Conservation (phyloP, 2,113 vertebrate genomes). For the Triplophysa rosa region DNA sequence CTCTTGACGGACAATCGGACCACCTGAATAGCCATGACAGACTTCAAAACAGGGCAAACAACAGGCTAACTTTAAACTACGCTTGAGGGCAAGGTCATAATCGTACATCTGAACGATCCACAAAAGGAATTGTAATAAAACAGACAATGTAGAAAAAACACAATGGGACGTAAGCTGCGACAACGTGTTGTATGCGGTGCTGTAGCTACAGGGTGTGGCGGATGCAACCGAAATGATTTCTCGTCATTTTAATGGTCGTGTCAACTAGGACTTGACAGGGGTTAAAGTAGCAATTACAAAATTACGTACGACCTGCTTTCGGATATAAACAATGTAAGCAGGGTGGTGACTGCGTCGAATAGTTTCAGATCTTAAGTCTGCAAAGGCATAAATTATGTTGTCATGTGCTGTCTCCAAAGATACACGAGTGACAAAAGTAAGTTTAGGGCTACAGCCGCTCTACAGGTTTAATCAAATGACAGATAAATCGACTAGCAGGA, state of each 20-base stretch:
- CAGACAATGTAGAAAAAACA: slow-evolving; percentile 7
- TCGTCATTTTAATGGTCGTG: slow-evolving; percentile 10
- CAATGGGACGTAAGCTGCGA: not conserved
- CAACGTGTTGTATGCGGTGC: not conserved
- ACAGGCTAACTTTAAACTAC: not conserved
- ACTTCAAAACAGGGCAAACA: slow-evolving; percentile 13
- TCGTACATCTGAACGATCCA: not conserved
- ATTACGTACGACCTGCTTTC: slow-evolving; percentile 47
- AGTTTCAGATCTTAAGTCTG: not conserved
- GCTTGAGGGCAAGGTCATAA: not conserved
- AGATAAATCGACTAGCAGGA: not conserved
- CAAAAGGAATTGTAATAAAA: not conserved
- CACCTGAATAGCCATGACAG: not conserved
- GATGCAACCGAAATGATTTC: slow-evolving; percentile 3
- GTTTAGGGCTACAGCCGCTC: slow-evolving; percentile 9
- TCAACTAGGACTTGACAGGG: slow-evolving; percentile 49
- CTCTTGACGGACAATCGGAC: slow-evolving; percentile 1
- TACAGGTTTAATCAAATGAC: not conserved
- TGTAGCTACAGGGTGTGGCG: slow-evolving; percentile 36
- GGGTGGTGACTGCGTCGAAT: not conserved
- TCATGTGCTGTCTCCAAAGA: slow-evolving; percentile 3
- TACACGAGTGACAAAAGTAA: slow-evolving; percentile 2
- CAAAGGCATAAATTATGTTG: slow-evolving; percentile 18
- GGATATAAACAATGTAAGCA: slow-evolving; percentile 30
- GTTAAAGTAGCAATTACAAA: slow-evolving; percentile 46